Base-by-base conservation (phyloP, 2,888 invertebrate genomes). In the Drosophila borborema region DNA sequence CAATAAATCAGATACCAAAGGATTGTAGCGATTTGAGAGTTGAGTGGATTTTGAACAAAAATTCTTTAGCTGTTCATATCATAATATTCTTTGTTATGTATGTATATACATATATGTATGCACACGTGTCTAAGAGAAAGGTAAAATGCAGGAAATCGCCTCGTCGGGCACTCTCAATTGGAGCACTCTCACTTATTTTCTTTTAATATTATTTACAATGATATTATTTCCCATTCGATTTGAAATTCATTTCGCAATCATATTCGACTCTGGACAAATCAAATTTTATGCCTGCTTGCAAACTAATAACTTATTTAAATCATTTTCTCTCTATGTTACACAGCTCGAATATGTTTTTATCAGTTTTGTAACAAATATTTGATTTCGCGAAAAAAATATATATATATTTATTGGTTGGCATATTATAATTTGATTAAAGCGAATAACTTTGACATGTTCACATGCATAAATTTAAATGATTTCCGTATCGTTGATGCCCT, bases 391-490 rank as follows among this genome's bases (percentile, higher is more conserved):
- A 14, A 3, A 14, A 14, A 46, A 38, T 16, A n/a, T 20, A 40
- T 51, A 14, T 66, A 38, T 16, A n/a, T 20, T 31, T 51, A 14
- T 66, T 46, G 49, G 31, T 38, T 51, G 64, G 45, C 40, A 64
- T 62, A 74, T 79, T 80, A 80, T 83, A 66, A 87, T 87, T 87
- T 73, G 72, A 82, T 87, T 84, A 82, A 75, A 59, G 63, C 54
- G 58, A 72, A 85, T 59, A 68, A 70, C 60, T 74, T 67, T 78
- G 75, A 69, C 66, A 74, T 62, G 72, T 68, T 59, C 67, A 73
- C 55, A 36, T 74, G 67, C 45, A 58, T 68, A 72, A 70, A 86
- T 83, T 38, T 40, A 59, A 62, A 31, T 18, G 1, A 40, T 18
- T 34, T 55, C 5, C 18, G 20, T 16, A 7, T 10, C 20, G 18